These are phyloP conservation scores for Smittia aterrima DNA, from an alignment of 2,888 invertebrate genomes.

Conservation along the genomic window DNA sequence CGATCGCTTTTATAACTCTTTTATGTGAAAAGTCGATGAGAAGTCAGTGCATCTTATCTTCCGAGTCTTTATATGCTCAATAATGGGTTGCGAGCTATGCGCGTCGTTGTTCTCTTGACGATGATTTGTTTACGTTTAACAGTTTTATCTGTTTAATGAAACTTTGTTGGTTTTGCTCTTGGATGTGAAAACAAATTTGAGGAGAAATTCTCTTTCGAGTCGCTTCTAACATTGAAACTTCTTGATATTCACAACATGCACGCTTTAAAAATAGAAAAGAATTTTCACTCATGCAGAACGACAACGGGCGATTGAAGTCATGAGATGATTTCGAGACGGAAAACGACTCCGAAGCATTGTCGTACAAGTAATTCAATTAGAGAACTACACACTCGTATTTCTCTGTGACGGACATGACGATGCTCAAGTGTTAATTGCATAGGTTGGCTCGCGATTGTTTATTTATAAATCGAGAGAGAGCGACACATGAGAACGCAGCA, in stretches of 20 bases:
- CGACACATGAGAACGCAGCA: not conserved
- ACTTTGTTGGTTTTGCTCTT: not conserved
- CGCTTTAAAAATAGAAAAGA: conserved; percentile 35
- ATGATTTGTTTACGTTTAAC: conserved; percentile 26
- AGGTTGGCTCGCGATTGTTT: not conserved
- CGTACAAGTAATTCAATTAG: not conserved
- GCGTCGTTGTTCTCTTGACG: not conserved
- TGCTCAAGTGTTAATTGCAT: not conserved
- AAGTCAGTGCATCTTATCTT: conserved; percentile 20
- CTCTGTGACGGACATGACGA: not conserved
- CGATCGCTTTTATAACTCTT: conserved; percentile 4
- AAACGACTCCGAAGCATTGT: not conserved
- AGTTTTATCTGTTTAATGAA: not conserved
- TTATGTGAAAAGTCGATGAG: not conserved
- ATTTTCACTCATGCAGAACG: conserved; percentile 13
- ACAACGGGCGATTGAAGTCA: not conserved
- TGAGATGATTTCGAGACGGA: not conserved
- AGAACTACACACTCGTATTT: not conserved
- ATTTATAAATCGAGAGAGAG: not conserved
- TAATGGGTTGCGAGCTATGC: not conserved
- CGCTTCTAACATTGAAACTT: conserved; percentile 33
- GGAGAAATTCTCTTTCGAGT: not conserved
- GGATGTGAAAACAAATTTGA: not conserved
- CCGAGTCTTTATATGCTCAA: not conserved
- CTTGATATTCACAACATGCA: conserved; percentile 38